These are phyloP conservation scores for Monochamus saltuarius DNA, from an alignment of 1,140 invertebrate species.

Conservation along the genomic window DNA sequence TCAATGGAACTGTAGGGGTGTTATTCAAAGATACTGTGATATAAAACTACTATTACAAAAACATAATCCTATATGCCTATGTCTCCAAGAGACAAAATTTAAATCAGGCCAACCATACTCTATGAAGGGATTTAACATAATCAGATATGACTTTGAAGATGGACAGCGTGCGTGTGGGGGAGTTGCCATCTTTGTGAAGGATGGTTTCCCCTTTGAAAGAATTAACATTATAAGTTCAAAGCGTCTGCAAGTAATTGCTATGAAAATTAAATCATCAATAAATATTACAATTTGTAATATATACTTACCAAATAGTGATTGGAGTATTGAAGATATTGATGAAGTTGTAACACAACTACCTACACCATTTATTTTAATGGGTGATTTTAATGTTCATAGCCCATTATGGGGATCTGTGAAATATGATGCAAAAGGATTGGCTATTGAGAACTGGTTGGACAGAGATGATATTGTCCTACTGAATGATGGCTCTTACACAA, in stretches of 20 bases:
- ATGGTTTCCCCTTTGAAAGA: too few relatives aligned
- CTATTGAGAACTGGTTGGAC: not conserved
- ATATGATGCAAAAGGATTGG: not conserved
- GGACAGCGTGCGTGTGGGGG: too few relatives aligned
- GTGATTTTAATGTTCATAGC: constrained; percentile 20
- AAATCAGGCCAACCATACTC: too few relatives aligned
- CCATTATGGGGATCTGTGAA: constrained; percentile 4
- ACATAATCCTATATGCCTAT: too few relatives aligned
- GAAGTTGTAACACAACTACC: constrained; percentile 8
- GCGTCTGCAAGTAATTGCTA: constrained; percentile 9
- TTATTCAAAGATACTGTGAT: too few relatives aligned
- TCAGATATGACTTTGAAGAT: too few relatives aligned
- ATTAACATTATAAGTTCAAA: too few relatives aligned
- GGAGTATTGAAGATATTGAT: not conserved
- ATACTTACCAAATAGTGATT: constrained; percentile 10
- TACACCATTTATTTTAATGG: constrained; percentile 8
- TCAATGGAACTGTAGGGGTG: too few relatives aligned
- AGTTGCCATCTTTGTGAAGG: too few relatives aligned
- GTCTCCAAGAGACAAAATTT: too few relatives aligned
- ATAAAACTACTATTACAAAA: too few relatives aligned
- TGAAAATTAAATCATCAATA: not conserved
- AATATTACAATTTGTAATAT: constrained; percentile 14
- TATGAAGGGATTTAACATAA: too few relatives aligned
- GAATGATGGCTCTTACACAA: not conserved
- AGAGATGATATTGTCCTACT: not conserved